Percentiles rank a stretch among this genome's conserved stretches.
phyloP scores from a whole-genome alignment of 2,888 invertebrate genomes.

The Horisme vitalbata region DNA sequence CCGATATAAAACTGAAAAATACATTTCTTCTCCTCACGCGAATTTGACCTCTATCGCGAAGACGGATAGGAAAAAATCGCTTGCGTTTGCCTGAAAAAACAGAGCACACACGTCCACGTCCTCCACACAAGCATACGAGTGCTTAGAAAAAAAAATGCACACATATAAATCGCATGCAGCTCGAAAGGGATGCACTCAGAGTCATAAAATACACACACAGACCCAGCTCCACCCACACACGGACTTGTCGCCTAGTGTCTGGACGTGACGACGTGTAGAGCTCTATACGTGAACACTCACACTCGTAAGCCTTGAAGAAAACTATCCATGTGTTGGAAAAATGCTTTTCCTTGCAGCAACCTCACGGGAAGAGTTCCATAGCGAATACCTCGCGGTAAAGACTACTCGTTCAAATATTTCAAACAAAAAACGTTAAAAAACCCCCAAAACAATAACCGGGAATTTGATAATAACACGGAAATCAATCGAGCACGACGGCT shows the following conservation, averaged over 20 bases:
- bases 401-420: constrained; percentile 68
- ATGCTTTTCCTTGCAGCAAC: constrained; percentile 83
- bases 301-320: constrained; percentile 66
- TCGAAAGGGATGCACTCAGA: constrained; percentile 83
- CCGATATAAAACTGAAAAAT: constrained; percentile 83
- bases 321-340: constrained; percentile 77
- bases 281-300: constrained; percentile 54
- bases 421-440: constrained; percentile 41
- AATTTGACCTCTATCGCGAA: constrained; percentile 40
- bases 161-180: constrained; percentile 81
- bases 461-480: constrained; percentile 43
- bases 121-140: constrained; percentile 58
- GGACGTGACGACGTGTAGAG: constrained; percentile 55
- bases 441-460: constrained; percentile 41
- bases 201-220: constrained; percentile 78
- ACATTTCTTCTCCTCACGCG: constrained; percentile 57
- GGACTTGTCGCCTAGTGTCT: constrained; percentile 49
- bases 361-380: constrained; percentile 83
- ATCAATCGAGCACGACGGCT: constrained; percentile 62
- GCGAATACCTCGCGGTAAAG: constrained; percentile 84
- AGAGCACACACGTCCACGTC: constrained; percentile 64
- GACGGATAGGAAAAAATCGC: constrained; percentile 41
- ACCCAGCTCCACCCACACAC: constrained; percentile 42
- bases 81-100: constrained; percentile 55
- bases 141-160: constrained; percentile 80